phyloP scores from a whole-genome alignment of 2,113 vertebrate species.

The Neotragus moschatus region DNA sequence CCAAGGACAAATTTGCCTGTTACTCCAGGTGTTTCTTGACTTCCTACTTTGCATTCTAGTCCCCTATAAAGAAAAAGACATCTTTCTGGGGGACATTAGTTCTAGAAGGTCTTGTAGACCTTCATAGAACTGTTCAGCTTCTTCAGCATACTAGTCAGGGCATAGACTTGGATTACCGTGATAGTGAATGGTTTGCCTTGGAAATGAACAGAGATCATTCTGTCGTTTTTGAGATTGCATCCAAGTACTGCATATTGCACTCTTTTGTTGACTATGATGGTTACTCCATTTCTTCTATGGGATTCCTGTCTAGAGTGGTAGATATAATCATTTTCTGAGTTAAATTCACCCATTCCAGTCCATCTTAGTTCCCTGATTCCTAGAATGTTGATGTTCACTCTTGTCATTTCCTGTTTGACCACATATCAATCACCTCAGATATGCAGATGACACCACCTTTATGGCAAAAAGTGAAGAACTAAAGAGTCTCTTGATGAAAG shows the following conservation, averaged over 20 bases:
- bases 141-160: neutral
- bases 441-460: neutral
- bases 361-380: neutral
- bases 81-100: rapidly evolving
- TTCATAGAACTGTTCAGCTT: neutral
- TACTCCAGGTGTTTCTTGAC: neutral
- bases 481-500: neutral
- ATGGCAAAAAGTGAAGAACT: neutral
- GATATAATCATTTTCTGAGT: neutral
- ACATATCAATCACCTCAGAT: neutral
- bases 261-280: neutral
- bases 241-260: neutral
- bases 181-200: neutral
- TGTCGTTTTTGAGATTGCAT: neutral
- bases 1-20: neutral
- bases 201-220: neutral
- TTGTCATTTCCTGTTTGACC: neutral
- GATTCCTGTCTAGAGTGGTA: neutral
- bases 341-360: neutral
- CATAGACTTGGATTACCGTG: neutral
- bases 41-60: neutral
- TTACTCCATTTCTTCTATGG: neutral
- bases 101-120: neutral
- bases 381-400: neutral
- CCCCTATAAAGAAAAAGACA: neutral